Evolutionary conservation across 2,113 vertebrate genomes (phyloP).

Genomic region (Neolamprologus variostigma): DNA sequence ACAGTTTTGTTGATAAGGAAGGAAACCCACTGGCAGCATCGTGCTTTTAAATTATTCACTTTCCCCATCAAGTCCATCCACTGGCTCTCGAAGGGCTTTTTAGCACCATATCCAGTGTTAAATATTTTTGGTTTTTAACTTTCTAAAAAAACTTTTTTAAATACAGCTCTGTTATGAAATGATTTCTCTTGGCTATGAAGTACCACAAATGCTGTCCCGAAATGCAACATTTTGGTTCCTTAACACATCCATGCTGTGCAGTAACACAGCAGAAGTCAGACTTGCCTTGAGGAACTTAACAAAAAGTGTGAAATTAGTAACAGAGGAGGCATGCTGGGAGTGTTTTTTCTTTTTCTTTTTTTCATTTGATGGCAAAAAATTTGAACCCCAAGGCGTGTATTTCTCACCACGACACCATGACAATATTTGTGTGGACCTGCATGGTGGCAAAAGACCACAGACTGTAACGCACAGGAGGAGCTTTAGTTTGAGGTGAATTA

Average conservation of each 20-base stretch:
- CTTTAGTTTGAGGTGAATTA: background rate
- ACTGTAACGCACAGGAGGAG: background rate
- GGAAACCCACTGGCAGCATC: background rate
- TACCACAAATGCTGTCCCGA: background rate
- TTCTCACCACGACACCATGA: background rate
- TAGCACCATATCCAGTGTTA: background rate
- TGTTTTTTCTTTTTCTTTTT: background rate
- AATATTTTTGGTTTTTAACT: background rate
- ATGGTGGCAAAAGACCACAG: background rate
- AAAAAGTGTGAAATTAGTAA: background rate
- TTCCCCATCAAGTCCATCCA: background rate
- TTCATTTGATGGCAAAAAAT: background rate
- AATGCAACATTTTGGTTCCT: background rate
- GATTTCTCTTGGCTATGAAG: background rate
- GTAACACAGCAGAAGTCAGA: background rate
- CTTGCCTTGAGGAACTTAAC: background rate
- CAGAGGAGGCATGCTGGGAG: background rate
- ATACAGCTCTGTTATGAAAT: background rate
- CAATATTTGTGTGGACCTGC: background rate
- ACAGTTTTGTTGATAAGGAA: background rate
- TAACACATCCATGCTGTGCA: background rate
- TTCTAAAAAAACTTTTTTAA: background rate
- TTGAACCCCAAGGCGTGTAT: background rate
- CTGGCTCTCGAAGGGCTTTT: background rate
- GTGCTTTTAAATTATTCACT: background rate